Base-by-base conservation (phyloP, 2,797 vertebrate genomes). In the Sandelia bainsii region DNA sequence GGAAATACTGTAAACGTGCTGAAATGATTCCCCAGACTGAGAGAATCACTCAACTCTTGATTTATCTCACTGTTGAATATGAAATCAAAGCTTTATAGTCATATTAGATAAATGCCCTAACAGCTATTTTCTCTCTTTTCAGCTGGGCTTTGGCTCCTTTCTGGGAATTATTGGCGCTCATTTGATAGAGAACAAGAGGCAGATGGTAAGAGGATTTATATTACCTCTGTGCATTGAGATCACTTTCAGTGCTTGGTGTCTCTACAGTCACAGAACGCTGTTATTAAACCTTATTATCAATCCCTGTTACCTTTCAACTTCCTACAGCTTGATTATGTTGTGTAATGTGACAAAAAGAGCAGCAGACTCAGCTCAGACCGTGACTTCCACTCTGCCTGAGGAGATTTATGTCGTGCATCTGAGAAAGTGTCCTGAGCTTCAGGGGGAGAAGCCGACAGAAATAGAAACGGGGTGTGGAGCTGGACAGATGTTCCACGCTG, bases 121-220 rank as follows among this genome's bases (percentile, higher is more conserved):
- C 59, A 25, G 8, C 14, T 44, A 1, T 72, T 74, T 84, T 67
- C 54, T 85, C 52, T 90, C 46, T 68, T 93, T 92, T 86, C 95
- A 99, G 98, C 96, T 99, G 78, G 98, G 98, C 83, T 98, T 99
- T 71, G 98, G 98, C 74, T 99, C 98, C 0, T 98, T 99, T 91
- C 96, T 99, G 86, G 98, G 98, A 95, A 98, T 99, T 90, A 99
- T 99, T 1, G 98, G 98, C 42, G 95, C 97, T 86, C 98, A 99
- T 94, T 94, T 99, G 92, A 96, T 99, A 87, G 98, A 99, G 83
- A 99, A 99, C 94, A 99, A 98, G 94, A 96, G 97, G 86, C 98
- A 99, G 93, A 99, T 99, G 98, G 98, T 99, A 95, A 98, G 93
- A 86, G 53, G 94, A 94, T 85, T 85, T 81, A 72, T 67, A 70